Percentiles rank a stretch among this genome's conserved stretches.
Conservation (phyloP, 2,888 invertebrate species). For the Phania funesta region DNA sequence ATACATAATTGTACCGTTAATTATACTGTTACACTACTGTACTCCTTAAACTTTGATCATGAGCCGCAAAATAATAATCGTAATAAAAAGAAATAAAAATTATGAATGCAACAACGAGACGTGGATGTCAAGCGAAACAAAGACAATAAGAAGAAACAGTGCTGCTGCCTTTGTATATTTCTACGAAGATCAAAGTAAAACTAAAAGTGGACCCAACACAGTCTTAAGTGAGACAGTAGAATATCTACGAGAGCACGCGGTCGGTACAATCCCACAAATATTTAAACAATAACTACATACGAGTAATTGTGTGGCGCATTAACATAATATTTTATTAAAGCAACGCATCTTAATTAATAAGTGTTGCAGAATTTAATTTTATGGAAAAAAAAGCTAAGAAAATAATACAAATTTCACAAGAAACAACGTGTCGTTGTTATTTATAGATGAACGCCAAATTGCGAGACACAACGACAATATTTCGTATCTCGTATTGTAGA, state of each 20-base stretch:
- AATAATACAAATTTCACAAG: slow-evolving; percentile 2
- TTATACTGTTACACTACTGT: not conserved
- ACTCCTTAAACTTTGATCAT: slow-evolving; percentile 14
- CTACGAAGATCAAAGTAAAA: slow-evolving; percentile 45
- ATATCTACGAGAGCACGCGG: not conserved
- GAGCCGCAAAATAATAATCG: slow-evolving; percentile 45
- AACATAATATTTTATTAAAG: not conserved
- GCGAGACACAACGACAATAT: slow-evolving; percentile 39
- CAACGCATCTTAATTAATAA: slow-evolving; percentile 32
- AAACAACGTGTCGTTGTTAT: slow-evolving; percentile 58
- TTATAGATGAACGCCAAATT: slow-evolving; percentile 53
- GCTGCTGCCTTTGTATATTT: not conserved
- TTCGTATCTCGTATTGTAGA: slow-evolving; percentile 42
- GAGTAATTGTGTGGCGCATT: not conserved
- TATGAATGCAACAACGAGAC: slow-evolving; percentile 26
- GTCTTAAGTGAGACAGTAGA: not conserved
- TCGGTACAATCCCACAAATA: slow-evolving; percentile 3
- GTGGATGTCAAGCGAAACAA: slow-evolving; percentile 27
- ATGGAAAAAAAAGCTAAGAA: slow-evolving; percentile 23
- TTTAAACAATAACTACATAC: not conserved
- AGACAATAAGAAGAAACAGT: slow-evolving; percentile 10
- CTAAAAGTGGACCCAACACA: not conserved
- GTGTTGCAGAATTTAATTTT: slow-evolving; percentile 43
- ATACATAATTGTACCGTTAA: not conserved
- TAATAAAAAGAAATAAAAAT: slow-evolving; percentile 31